Percentiles rank a stretch among this genome's conserved stretches.
These are phyloP conservation scores for Flexamia atlantica DNA, from an alignment of 2,888 invertebrate genomes.

Conservation along the genomic window DNA sequence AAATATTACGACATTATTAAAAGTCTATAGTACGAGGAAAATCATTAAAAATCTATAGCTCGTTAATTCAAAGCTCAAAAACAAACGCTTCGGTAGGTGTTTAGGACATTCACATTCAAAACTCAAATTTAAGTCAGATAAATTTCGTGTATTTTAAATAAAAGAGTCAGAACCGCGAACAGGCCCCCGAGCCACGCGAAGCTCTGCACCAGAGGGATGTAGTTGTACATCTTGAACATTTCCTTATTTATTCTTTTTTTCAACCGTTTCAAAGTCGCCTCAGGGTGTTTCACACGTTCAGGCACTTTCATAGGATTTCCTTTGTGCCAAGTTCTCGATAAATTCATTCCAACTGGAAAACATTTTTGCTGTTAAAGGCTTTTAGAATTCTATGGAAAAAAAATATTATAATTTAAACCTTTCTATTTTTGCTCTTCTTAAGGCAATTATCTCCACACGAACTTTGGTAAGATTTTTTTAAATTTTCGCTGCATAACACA, in stretches of 20 bases:
- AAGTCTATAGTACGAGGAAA: no score
- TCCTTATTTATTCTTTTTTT: slow-evolving; percentile 17
- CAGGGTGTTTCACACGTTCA: neutral
- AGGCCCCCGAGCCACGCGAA: neutral
- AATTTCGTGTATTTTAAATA: slow-evolving; percentile 26
- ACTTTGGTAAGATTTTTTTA: no score
- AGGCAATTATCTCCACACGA: no score
- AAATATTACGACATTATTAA: neutral
- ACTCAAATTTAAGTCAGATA: neutral
- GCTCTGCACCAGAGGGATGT: slow-evolving; percentile 5
- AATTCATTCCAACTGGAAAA: neutral
- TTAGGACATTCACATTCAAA: no score
- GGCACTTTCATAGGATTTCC: neutral
- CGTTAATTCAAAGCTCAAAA: no score
- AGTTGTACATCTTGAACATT: slow-evolving; percentile 35
- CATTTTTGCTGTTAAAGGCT: neutral
- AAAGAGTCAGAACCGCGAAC: neutral
- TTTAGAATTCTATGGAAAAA: no score
- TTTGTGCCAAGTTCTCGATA: neutral
- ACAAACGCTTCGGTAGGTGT: neutral
- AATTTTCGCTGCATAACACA: no score
- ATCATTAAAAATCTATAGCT: no score
- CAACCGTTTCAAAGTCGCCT: slow-evolving; percentile 11
- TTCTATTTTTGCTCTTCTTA: no score
- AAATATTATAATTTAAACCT: no score